Evolutionary conservation across 2,797 vertebrate genomes (phyloP), one percentile per base, ranked within the genome.

Genomic region (Pygocentrus nattereri): DNA sequence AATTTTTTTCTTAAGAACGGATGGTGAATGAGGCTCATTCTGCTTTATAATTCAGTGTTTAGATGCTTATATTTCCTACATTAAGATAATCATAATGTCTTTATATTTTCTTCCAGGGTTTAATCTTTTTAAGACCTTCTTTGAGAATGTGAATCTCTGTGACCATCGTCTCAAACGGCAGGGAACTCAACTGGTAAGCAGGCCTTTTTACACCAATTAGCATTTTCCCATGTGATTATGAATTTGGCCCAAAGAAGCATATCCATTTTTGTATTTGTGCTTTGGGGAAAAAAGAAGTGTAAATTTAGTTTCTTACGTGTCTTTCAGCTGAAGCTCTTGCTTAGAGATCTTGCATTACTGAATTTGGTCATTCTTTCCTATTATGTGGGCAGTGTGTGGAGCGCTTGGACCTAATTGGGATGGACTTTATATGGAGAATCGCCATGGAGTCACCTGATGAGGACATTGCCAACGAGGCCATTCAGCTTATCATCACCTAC

Each of bases 371-470:
- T 50, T 31, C 18, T 30, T 38, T 71, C n/a, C 21, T 41, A 13
- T 67, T 67, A 3, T 1, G 4, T 44, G 64, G 34, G 8, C 34
- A 67, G 98, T 98, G 96, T 75, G 98, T 99, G 84, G 98, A 99
- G 90, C 98, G 99, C 80, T 93, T 99, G 87, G 98, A 99, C 91
- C 93, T 99, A 88, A 94, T 97, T 79, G 98, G 98, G 85, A 99
- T 99, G 98, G 98, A 99, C 92, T 99, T 99, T 92, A 98, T 99
- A 90, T 99, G 98, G 98, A 98, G 98, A 88, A 98, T 99, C 85
- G 97, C 98, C 83, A 99, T 99, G 96, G 98, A 99, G 90, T 99
- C 98, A 83, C 98, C 97, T 21, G 98, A 99, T 91, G 98, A 99
- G 93, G 98, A 99, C 91, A 99, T 99, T 86, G 98, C 98, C 83